phyloP scores from a whole-genome alignment of 2,113 vertebrate species.

The Catharus minimus region DNA sequence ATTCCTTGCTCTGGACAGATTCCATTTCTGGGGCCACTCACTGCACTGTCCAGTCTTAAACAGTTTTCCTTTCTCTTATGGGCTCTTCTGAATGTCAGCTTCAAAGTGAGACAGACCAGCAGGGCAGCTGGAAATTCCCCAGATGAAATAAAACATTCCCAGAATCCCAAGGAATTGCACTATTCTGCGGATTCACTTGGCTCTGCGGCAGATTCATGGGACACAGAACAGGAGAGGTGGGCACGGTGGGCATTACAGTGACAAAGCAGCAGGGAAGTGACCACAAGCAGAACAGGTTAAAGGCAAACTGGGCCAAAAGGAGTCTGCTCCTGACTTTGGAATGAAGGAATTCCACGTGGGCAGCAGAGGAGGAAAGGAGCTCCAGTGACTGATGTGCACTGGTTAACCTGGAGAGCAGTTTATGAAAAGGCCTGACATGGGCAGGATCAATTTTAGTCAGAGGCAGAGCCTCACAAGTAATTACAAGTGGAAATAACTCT shows the following conservation, averaged over 20 bases:
- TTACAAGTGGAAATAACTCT: not conserved
- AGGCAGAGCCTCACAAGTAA: not conserved
- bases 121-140: not conserved
- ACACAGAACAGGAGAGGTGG: not conserved
- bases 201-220: not conserved
- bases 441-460: not conserved
- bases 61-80: not conserved
- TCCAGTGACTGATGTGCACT: not conserved
- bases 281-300: not conserved
- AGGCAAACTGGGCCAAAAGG: not conserved
- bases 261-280: not conserved
- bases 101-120: not conserved
- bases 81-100: not conserved
- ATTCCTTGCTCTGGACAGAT: not conserved
- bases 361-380: not conserved
- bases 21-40: not conserved
- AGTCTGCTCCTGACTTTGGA: not conserved
- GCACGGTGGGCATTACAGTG: not conserved
- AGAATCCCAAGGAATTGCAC: not conserved
- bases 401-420: not conserved
- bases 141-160: not conserved
- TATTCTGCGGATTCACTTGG: not conserved
- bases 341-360: accelerated
- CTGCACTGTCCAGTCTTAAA: not conserved
- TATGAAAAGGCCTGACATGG: not conserved